Base-by-base conservation (phyloP, 2,888 invertebrate genomes). In the Mayetiola destructor region DNA sequence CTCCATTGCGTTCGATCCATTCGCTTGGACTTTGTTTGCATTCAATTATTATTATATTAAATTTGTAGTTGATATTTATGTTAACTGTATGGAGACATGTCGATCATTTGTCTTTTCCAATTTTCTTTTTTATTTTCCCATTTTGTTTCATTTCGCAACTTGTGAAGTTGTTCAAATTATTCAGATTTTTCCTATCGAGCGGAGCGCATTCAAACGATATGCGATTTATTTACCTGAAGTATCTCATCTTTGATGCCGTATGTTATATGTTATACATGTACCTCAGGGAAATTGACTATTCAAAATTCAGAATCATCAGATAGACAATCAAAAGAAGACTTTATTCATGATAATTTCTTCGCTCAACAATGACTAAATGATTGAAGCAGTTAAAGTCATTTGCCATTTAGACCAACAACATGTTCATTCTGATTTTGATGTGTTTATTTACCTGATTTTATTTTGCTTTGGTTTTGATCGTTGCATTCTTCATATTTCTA, bases 41-140 rank as follows among this genome's bases (percentile, higher is more conserved):
- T 48, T 48, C 27, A 48, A 23, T 27, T 48, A 27, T n/a, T 27
- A 48, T 48, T 48, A 48, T 48, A 48, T 48, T 27, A 23, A 48
- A 48, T 48, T 48, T 48, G 27, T 27, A 48, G 27, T 27, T 27
- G 48, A 27, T 48, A 48, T 48, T 48, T 48, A 48, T 48, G 27
- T 48, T n/a, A 27, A 48, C n/a, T n/a, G 27, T 48, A 48, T 48
- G 27, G 48, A 48, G 27, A 48, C 42, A 48, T 27, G 48, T 48
- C 48, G 48, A 48, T 48, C 48, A 48, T 48, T 48, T 48, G 48
- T 48, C 48, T 48, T 48, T 48, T n/a, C n/a, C n/a, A n/a, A n/a
- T n/a, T n/a, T 27, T 48, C 14, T 48, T n/a, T 48, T 27, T 48
- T 16, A 4, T 39, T 18, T 18, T 8, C 18, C n/a, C 27, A 27